Evolutionary conservation across 2,888 invertebrate species (phyloP), one percentile per base, ranked within the genome.

Genomic region (Diarsia rubi): DNA sequence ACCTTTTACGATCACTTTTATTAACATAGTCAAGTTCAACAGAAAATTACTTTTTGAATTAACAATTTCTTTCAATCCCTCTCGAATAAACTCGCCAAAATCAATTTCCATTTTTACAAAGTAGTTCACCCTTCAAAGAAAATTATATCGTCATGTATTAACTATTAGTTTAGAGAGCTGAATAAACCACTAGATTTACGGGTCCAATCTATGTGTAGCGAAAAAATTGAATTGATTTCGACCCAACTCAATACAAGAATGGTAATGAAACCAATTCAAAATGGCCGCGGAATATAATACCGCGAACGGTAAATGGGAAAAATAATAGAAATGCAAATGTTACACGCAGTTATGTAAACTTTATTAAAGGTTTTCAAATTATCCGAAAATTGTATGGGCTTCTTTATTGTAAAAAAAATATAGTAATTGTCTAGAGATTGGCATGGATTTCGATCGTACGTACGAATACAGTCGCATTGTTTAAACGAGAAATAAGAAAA

Each of bases 251-350:
- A 71, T 84, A 67, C 62, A 69, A 59, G 19, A 69, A 84, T 69
- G 66, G 47, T 67, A 84, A 80, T 80, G 69, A 69, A 75, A 71
- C 42, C 68, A 54, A 82, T 84, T 67, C 71, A 69, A 69, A 81
- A 75, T 81, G 37, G 66, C 62, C 47, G 21, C 27, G 8, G 52
- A 75, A 71, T 45, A 67, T 82, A 69, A 82, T 66, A 79, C 27
- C 31, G 59, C 42, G 62, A 52, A 63, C 37, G 37, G 57, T 57
- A 72, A 79, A 81, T 69, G 66, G 72, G 62, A 81, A 83, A 84
- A 82, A 75, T 66, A 75, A 75, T 84, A 75, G 85, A 82, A 82
- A 84, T 81, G 85, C 75, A 81, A 84, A 82, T 82, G 44, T 52
- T 83, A 47, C 27, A 68, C 52, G 69, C 79, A 68, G 44, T 47